Evolutionary conservation across 1,140 invertebrate genomes (phyloP), one percentile per base, ranked within the genome.

Genomic region (Diploscapter pachys): DNA sequence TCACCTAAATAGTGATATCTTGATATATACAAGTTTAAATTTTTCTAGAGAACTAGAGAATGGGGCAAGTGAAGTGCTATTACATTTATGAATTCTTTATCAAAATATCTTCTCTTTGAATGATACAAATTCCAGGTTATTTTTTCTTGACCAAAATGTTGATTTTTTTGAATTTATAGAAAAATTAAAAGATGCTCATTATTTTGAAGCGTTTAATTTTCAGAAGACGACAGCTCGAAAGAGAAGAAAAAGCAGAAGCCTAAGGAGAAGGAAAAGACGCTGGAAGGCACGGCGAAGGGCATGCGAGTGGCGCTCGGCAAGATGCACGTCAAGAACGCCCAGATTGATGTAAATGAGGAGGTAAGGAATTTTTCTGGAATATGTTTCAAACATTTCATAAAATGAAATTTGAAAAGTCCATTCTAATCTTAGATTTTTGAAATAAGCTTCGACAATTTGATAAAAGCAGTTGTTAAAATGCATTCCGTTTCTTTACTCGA

Each of bases 221-320:
- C n/a, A 83, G 51, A 83, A 48, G 68, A 81, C 11, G 61, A 81
- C 65, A 53, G 56, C 9, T 56, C 49, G 59, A 49, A 68, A 55
- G 63, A 66, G 53, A 63, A 82, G 66, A 50, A 71, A 52, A 51
- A 31, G 31, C 31, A 31, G 76, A 80, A 72, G 69, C 69, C 64
- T 54, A 85, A 81, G 81, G 85, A 67, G 75, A 53, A 48, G 78
- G 80, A 71, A 78, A 79, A 74, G 78, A 67, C 55, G 11, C 61
- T 56, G 61, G 74, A 65, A 54, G 67, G 72, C 49, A 73, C 67
- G 75, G 76, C 57, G 63, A 77, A 59, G 79, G 77, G 6, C 70
- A 72, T 61, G 73, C 76, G 57, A 76, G 82, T 82, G 78, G 76
- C 73, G 63, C 83, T 83, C 78, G 86, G 81, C 64, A 78, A 77